Base-by-base conservation (phyloP, 2,113 vertebrate species). In the Hippolais icterina region DNA sequence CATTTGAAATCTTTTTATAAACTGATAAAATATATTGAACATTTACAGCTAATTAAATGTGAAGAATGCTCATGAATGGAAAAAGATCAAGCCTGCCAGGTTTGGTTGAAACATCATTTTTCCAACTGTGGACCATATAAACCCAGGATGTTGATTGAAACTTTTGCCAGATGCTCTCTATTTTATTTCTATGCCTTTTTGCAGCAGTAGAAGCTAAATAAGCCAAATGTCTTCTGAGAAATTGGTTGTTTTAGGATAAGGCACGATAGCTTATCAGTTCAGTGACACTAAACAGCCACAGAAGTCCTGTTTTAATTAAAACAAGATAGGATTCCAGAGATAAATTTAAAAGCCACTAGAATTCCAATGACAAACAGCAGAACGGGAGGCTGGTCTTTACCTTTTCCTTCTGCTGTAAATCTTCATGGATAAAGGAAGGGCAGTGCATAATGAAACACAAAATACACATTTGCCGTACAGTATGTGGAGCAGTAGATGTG, bases 391-490 rank as follows among this genome's bases (percentile, higher is more conserved):
- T n/a, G 5, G 31, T 60, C 42, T 66, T 44, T 6, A 28, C n/a
- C 10, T 76, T 71, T 35, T 69, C 27, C 22, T 68, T 75, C 64
- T 59, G 3, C 0, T 31, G 11, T 60, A 68, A 54, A 17, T 72
- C 23, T 33, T 12, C 10, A 1, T 17, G 31, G 18, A n/a, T 23
- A 61, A 72, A 71, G 44, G n/a, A 77, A 49, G 13, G 21, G 22
- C 31, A 86, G 7, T 13, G 10, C 11, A 2, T 29, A 25, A 24
- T 5, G 31, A 42, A 63, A 23, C 28, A 46, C 22, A 44, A 44
- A 35, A 44, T 29, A 25, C 0, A 1, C 1, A 2, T 23, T 15
- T 44, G 22, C 42, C 49, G 37, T 35, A 25, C 21, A 41, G 2
- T 10, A 53, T 17, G 31, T 37, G 47, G 13, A 49, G 35, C 5